Percentiles rank a stretch among this genome's conserved stretches.
Evolutionary conservation across 2,797 vertebrate genomes (phyloP).

Genomic region (Mormyrus proboscirostris): DNA sequence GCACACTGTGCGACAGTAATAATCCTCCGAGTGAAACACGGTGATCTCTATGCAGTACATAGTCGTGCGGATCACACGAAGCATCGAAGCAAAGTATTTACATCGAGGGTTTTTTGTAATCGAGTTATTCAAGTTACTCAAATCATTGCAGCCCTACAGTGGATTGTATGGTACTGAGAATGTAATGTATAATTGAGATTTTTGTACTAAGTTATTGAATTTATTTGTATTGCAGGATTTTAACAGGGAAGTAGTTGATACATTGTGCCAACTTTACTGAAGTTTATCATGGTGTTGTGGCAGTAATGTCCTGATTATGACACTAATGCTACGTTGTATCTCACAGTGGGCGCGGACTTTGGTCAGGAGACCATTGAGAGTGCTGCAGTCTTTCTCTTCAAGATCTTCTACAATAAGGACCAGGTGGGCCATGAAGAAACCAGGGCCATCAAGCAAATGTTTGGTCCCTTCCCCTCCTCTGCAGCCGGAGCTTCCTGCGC

Average conservation of each 20-base stretch:
- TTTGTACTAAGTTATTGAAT: neutral
- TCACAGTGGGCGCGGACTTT: constrained; percentile 79
- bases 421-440: constrained; percentile 80
- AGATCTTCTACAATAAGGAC: constrained; percentile 79
- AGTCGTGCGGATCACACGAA: too few species aligned
- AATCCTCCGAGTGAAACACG: too few species aligned
- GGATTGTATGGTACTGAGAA: neutral
- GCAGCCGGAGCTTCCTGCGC: constrained; percentile 73
- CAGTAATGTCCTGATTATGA: neutral
- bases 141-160: too few species aligned
- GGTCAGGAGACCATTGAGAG: constrained; percentile 82
- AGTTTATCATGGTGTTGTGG: neutral
- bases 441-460: constrained; percentile 85
- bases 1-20: too few species aligned
- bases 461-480: constrained; percentile 84
- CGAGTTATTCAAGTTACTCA: too few species aligned
- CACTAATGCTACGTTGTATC: constrained; percentile 35
- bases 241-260: neutral
- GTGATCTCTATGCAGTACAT: too few species aligned
- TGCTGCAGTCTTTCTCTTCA: constrained; percentile 84
- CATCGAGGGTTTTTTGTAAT: too few species aligned
- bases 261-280: neutral
- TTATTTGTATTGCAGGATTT: neutral
- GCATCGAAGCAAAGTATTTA: too few species aligned
- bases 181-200: neutral